These are phyloP conservation scores for Aplochiton taeniatus DNA, from an alignment of 2,797 vertebrate species.

Conservation along the genomic window DNA sequence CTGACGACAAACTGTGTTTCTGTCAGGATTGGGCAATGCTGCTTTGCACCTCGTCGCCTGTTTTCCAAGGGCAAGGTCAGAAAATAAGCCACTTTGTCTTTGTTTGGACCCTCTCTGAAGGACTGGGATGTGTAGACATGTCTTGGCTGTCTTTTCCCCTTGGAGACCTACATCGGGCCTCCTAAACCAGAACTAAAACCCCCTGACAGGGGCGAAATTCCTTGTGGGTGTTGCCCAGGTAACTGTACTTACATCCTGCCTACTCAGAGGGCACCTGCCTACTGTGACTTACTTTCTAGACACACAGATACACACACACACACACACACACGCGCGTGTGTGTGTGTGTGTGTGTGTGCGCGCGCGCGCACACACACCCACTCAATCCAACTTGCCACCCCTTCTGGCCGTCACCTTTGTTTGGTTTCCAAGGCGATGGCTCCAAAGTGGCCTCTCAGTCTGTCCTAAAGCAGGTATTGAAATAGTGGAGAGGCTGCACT, in stretches of 20 bases:
- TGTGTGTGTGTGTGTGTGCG: too few relatives aligned
- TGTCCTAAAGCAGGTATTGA: slow-evolving; percentile 28
- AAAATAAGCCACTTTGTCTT: too few relatives aligned
- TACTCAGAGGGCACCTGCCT: slow-evolving; percentile 58
- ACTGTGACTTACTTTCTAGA: slow-evolving; percentile 29
- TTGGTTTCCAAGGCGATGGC: slow-evolving; percentile 70
- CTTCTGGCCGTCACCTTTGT: slow-evolving; percentile 55
- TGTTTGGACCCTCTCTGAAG: too few relatives aligned
- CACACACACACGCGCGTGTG: background rate
- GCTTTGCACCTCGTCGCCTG: too few relatives aligned
- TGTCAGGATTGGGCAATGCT: background rate
- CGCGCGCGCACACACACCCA: background rate
- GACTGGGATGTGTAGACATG: background rate
- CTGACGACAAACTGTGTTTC: background rate
- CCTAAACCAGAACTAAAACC: slow-evolving; percentile 23
- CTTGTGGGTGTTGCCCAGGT: slow-evolving; percentile 62
- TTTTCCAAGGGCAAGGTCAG: too few relatives aligned
- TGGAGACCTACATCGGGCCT: background rate
- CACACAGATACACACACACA: slow-evolving; percentile 17
- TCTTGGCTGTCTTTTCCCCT: background rate
- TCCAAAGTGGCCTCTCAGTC: slow-evolving; percentile 61
- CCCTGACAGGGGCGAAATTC: slow-evolving; percentile 38
- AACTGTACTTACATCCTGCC: slow-evolving; percentile 56
- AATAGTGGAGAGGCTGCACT: slow-evolving; percentile 43
- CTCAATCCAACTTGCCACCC: background rate